These are phyloP conservation scores for Forbesichthys agassizii DNA, from an alignment of 2,113 vertebrate genomes.

Conservation along the genomic window DNA sequence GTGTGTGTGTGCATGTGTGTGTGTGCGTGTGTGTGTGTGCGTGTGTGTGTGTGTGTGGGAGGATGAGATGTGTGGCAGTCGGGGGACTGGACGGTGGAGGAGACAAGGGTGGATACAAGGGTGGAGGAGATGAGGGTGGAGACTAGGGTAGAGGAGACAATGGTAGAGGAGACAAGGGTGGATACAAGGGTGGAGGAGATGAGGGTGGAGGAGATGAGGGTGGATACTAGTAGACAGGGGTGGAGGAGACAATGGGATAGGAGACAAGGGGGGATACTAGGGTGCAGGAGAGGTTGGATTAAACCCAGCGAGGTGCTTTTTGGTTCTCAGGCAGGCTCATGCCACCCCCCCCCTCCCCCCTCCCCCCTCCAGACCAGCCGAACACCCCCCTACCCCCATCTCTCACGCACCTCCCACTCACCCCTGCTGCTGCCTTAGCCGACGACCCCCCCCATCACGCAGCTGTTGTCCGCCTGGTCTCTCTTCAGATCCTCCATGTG, in stretches of 20 bases:
- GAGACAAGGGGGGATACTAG: not conserved
- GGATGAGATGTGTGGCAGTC: not conserved
- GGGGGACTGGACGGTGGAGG: not conserved
- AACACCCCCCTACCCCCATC: not conserved
- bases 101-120: not conserved
- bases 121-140: not conserved
- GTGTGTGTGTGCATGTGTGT: conserved; percentile 8
- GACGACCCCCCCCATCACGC: conserved; percentile 1
- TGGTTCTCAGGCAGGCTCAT: conserved; percentile 5
- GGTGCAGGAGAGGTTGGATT: conserved; percentile 16
- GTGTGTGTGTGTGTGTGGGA: conserved; percentile 20
- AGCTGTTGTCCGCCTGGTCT: conserved; percentile 42
- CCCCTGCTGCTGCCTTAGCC: conserved; percentile 1
- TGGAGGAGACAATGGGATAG: not conserved
- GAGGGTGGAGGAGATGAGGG: not conserved
- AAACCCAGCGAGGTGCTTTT: conserved; percentile 8
- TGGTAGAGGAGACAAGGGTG: not conserved
- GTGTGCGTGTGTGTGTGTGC: conserved; percentile 10
- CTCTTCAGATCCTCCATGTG: conserved; percentile 3
- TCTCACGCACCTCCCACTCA: not conserved
- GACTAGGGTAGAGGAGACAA: not conserved
- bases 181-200: not conserved
- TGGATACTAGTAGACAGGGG: no score
- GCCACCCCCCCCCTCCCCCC: no score
- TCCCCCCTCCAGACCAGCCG: not conserved